A percentile compares a stretch with the other conserved stretches of the same genome.
phyloP scores from a whole-genome alignment of 1,140 invertebrate species.

The Acromyrmex charruanus region DNA sequence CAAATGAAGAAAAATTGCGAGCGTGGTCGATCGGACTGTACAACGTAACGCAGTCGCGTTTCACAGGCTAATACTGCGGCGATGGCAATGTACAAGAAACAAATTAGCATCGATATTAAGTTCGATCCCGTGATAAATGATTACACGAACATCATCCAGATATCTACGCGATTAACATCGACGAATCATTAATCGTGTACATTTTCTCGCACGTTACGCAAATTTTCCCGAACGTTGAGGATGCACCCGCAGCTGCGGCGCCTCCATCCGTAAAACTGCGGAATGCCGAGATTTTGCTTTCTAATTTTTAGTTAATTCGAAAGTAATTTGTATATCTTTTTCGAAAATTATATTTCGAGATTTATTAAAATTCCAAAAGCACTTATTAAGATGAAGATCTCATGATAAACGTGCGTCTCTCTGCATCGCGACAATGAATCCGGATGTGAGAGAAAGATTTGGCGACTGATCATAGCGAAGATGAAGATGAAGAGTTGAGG shows the following conservation, averaged over 20 bases:
- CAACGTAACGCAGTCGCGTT: slow-evolving; percentile 57
- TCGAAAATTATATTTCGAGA: not conserved
- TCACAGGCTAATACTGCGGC: slow-evolving; percentile 52
- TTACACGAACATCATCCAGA: slow-evolving; percentile 55
- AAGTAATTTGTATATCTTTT: not conserved
- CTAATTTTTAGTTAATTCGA: not conserved
- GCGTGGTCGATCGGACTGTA: slow-evolving; percentile 48
- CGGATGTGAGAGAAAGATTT: not conserved
- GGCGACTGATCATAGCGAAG: not conserved
- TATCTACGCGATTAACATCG: slow-evolving; percentile 41
- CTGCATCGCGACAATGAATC: too few species aligned
- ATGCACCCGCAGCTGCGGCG: not conserved
- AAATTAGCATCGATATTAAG: slow-evolving; percentile 55
- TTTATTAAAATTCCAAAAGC: not conserved
- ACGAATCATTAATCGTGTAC: slow-evolving; percentile 41
- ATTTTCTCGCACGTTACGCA: slow-evolving; percentile 21
- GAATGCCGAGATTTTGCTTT: not conserved
- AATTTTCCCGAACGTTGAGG: not conserved
- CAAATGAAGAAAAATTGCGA: slow-evolving; percentile 73
- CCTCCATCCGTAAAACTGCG: not conserved
- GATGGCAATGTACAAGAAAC: slow-evolving; percentile 38
- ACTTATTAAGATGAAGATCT: not conserved
- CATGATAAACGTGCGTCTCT: not conserved
- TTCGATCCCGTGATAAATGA: slow-evolving; percentile 45
- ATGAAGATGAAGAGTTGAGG: not conserved